Evolutionary conservation across 1,140 invertebrate species (phyloP).

Genomic region (Coelopa frigida): DNA sequence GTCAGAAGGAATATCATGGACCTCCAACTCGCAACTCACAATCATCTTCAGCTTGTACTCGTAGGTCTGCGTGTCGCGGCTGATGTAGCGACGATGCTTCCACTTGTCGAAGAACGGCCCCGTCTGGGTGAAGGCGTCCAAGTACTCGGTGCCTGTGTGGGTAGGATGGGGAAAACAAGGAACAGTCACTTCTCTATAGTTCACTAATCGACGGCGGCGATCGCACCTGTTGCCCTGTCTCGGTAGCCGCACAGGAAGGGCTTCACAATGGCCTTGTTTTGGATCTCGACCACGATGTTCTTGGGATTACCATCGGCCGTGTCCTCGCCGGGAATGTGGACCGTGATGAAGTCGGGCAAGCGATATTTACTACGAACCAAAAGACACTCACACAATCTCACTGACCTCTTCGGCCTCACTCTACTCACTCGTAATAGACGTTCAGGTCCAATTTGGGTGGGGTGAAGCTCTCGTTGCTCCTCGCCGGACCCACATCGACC

Average conservation of each 20-base stretch:
- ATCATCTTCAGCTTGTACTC: slow-evolving; percentile 30
- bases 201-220: background rate
- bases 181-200: background rate
- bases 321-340: slow-evolving; percentile 41
- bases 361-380: slow-evolving; percentile 28
- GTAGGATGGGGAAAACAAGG: background rate
- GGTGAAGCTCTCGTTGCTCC: background rate
- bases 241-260: slow-evolving; percentile 54
- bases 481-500: background rate
- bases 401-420: background rate
- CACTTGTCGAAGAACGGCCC: slow-evolving; percentile 45
- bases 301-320: slow-evolving; percentile 35
- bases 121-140: slow-evolving; percentile 55
- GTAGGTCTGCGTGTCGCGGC: slow-evolving; percentile 38
- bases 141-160: slow-evolving; percentile 46
- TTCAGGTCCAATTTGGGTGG: slow-evolving; percentile 24
- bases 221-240: slow-evolving; percentile 42
- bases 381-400: slow-evolving; percentile 1
- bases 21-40: too few relatives aligned
- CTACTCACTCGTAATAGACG: slow-evolving; percentile 38
- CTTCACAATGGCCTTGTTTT: slow-evolving; percentile 48
- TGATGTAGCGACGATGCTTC: slow-evolving; percentile 30
- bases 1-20: too few relatives aligned
- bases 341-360: slow-evolving; percentile 48
- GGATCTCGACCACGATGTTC: slow-evolving; percentile 50